phyloP scores from a whole-genome alignment of 2,113 vertebrate species.

The Corythornis cristatus region DNA sequence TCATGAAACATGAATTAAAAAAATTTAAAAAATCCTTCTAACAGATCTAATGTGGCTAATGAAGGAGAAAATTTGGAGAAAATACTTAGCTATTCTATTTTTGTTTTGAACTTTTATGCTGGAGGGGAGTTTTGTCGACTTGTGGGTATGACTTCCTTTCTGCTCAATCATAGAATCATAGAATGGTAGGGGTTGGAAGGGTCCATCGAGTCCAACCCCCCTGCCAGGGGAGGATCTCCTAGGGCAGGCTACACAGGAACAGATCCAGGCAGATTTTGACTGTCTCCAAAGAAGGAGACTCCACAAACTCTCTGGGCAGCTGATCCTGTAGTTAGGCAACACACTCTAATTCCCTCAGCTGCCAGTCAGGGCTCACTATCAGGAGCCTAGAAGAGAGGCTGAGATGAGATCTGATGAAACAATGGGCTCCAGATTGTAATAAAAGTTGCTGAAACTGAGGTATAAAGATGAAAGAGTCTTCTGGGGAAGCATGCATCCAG shows the following conservation, averaged over 20 bases:
- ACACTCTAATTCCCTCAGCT: background rate
- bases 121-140: background rate
- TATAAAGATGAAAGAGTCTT: background rate
- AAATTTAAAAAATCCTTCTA: background rate
- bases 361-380: background rate
- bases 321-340: background rate
- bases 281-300: no score
- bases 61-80: background rate
- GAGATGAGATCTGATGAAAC: background rate
- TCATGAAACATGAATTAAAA: background rate
- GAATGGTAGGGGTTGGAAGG: no score
- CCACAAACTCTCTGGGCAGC: no score
- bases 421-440: background rate
- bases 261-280: no score
- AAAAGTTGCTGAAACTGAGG: background rate
- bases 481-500: background rate
- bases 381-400: background rate
- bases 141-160: background rate
- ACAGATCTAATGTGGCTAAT: background rate
- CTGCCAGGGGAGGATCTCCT: no score
- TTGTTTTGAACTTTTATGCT: background rate
- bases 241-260: no score
- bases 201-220: no score
- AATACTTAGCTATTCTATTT: background rate
- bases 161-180: background rate